Evolutionary conservation across 2,888 invertebrate genomes (phyloP).

Genomic region (Cacoxenus indagator): DNA sequence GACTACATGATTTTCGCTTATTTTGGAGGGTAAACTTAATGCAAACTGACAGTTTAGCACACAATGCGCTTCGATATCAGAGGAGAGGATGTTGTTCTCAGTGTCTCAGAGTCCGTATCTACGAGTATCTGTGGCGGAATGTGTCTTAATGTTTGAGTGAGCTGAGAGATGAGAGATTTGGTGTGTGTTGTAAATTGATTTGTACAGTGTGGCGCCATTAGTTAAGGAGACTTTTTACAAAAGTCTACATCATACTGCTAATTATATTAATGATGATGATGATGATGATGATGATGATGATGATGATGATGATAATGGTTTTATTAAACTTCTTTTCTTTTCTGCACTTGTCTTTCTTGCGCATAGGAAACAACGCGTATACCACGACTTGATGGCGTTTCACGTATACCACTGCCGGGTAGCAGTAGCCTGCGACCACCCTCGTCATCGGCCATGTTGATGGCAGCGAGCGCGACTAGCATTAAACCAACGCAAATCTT

Average conservation of each 20-base stretch:
- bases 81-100: neutral
- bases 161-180: neutral
- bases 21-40: neutral
- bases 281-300: neutral
- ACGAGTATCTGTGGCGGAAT: neutral
- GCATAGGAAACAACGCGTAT: conserved; percentile 67
- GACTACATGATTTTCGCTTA: neutral
- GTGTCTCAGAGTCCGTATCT: neutral
- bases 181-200: neutral
- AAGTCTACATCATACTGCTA: neutral
- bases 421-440: conserved; percentile 44
- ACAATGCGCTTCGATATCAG: too few species aligned
- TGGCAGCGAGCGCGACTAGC: conserved; percentile 23
- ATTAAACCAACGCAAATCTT: conserved; percentile 48
- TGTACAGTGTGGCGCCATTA: neutral
- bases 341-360: neutral
- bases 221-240: conserved; percentile 5
- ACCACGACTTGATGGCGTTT: conserved; percentile 65
- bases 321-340: neutral
- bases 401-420: conserved; percentile 67
- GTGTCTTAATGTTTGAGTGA: neutral
- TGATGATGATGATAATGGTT: neutral
- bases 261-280: neutral
- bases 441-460: conserved; percentile 25
- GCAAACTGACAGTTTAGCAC: conserved; percentile 5